Conservation (phyloP, 2,113 vertebrate species). For the Hydrolagus affinis region DNA sequence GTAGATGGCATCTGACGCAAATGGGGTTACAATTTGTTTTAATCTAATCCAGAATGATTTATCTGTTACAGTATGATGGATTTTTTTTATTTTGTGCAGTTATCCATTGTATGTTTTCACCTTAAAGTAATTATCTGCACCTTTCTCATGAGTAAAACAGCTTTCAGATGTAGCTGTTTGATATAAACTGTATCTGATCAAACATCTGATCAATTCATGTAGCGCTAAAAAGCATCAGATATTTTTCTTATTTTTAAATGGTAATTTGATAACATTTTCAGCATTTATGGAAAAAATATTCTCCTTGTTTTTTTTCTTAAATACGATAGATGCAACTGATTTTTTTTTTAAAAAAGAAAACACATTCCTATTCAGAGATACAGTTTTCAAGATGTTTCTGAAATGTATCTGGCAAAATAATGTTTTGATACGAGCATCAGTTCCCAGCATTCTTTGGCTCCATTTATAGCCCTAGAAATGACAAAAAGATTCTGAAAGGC, state of each 20-base stretch:
- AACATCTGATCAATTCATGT: too few relatives aligned
- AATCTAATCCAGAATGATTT: background rate
- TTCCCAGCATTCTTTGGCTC: too few relatives aligned
- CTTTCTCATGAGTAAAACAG: background rate
- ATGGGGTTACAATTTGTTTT: background rate
- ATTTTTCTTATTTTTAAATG: too few relatives aligned
- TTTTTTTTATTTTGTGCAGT: background rate
- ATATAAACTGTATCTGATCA: background rate
- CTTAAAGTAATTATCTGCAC: background rate
- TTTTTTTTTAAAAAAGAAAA: background rate
- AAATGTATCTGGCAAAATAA: too few relatives aligned
- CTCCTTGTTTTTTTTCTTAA: too few relatives aligned
- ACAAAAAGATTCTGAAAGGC: too few relatives aligned
- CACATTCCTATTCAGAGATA: background rate
- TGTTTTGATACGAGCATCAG: too few relatives aligned
- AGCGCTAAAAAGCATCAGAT: too few relatives aligned
- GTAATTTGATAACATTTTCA: too few relatives aligned
- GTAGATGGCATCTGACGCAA: background rate
- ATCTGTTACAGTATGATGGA: background rate
- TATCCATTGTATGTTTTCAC: background rate
- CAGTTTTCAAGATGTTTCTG: too few relatives aligned
- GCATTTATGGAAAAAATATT: too few relatives aligned
- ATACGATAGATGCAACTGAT: background rate
- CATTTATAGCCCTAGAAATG: too few relatives aligned
- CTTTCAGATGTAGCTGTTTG: background rate